phyloP scores from a whole-genome alignment of 2,113 vertebrate genomes.

The Brachyhypopomus gauderio region DNA sequence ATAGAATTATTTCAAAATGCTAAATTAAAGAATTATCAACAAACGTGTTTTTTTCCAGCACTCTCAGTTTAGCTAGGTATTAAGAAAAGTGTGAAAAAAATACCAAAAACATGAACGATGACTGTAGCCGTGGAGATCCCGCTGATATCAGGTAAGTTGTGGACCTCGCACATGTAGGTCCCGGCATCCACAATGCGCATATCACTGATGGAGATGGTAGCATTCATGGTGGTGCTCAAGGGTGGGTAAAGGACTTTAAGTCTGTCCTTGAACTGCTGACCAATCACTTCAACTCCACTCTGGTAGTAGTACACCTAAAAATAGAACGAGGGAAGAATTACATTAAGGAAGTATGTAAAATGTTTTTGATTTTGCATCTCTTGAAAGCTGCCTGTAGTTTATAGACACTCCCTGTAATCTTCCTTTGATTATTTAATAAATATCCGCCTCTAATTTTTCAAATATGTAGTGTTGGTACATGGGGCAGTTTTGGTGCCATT shows the following conservation, averaged over 20 bases:
- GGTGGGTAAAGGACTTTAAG: constrained; percentile 64
- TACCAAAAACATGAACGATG: constrained; percentile 80
- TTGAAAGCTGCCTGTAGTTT: too few relatives aligned
- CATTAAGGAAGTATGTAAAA: too few relatives aligned
- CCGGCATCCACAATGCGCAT: constrained; percentile 81
- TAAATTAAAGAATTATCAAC: too few relatives aligned
- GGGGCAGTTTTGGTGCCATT: too few relatives aligned
- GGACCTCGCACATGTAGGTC: constrained; percentile 80
- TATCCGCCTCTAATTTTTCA: too few relatives aligned
- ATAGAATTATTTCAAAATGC: too few relatives aligned
- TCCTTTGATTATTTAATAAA: too few relatives aligned
- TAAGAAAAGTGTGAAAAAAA: not conserved
- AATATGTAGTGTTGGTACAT: too few relatives aligned
- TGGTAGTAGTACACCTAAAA: constrained; percentile 68
- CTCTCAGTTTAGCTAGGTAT: too few relatives aligned
- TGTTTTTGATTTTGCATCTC: too few relatives aligned
- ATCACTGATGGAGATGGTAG: constrained; percentile 79
- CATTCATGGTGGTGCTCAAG: constrained; percentile 67
- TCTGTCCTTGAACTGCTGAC: constrained; percentile 56
- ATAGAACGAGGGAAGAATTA: constrained; percentile 8
- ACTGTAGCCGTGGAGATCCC: constrained; percentile 65
- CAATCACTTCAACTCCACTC: constrained; percentile 40
- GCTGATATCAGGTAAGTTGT: constrained; percentile 74
- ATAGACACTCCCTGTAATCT: too few relatives aligned
- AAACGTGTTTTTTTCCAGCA: too few relatives aligned